Conservation (phyloP, 2,888 invertebrate genomes). For the Dynastes tityus region DNA sequence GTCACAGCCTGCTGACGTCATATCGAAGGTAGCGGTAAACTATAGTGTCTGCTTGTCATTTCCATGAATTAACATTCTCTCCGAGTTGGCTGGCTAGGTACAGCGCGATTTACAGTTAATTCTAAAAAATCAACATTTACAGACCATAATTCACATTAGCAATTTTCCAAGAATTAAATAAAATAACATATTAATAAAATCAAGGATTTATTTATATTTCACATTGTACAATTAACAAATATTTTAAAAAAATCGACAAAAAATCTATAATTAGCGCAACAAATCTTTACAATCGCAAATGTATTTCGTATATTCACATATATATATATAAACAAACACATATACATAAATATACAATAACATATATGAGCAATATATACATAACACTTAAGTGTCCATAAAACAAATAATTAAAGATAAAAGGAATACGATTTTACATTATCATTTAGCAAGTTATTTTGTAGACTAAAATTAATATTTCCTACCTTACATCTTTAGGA, state of each 20-base stretch:
- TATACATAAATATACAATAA: constrained; percentile 41
- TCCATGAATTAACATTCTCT: no score
- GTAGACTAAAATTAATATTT: constrained; percentile 11
- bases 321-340: constrained; percentile 13
- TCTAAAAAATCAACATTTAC: no score
- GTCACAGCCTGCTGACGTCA: no score
- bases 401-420: constrained; percentile 14
- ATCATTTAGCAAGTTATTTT: neutral
- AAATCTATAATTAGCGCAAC: constrained; percentile 33
- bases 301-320: constrained; percentile 29
- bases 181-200: constrained; percentile 26
- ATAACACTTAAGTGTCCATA: constrained; percentile 40
- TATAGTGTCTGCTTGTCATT: no score
- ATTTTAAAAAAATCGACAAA: constrained; percentile 36
- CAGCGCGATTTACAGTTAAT: no score
- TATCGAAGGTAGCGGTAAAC: no score
- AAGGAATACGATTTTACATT: constrained; percentile 2
- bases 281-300: neutral
- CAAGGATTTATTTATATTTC: constrained; percentile 31
- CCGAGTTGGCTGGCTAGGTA: no score
- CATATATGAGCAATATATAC: constrained; percentile 41
- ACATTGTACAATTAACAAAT: constrained; percentile 41
- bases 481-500: neutral
- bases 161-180: no score
- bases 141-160: no score